Conservation (phyloP, 2,888 invertebrate genomes). For the Auanema freiburgensis region DNA sequence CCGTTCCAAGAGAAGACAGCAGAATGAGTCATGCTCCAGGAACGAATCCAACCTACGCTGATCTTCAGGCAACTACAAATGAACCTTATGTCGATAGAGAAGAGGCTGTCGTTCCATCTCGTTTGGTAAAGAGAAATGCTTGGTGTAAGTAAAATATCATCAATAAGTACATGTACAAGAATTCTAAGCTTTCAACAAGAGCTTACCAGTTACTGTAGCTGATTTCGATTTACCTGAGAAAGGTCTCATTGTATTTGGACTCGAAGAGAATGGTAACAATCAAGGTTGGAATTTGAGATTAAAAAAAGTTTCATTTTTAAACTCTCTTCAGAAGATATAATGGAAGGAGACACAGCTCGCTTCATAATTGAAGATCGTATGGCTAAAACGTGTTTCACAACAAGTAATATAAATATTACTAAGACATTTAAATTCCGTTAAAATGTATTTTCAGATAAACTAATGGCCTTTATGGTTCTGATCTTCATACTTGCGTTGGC, state of each 20-base stretch:
- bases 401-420: conserved; percentile 32
- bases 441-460: conserved; percentile 12
- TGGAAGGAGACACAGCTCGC: conserved; percentile 3
- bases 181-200: conserved; percentile 18
- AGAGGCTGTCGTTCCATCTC: conserved; percentile 12
- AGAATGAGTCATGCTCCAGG: conserved; percentile 7
- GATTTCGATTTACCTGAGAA: conserved; percentile 50
- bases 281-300: conserved; percentile 9
- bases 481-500: conserved; percentile 7
- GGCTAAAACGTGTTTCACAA: conserved; percentile 36
- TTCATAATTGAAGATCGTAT: conserved; percentile 12
- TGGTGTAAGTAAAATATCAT: neutral
- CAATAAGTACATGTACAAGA: neutral
- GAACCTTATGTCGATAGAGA: conserved; percentile 27
- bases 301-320: neutral
- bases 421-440: neutral
- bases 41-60: conserved; percentile 25
- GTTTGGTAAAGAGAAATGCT: conserved; percentile 8
- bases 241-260: conserved; percentile 44
- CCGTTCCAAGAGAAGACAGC: too few species aligned
- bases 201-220: conserved; percentile 35
- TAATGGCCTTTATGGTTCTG: conserved; percentile 13
- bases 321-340: conserved; percentile 3
- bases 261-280: conserved; percentile 43
- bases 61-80: conserved; percentile 24